Evolutionary conservation across 2,888 invertebrate genomes (phyloP), one percentile per base, ranked within the genome.

Genomic region (Halictus ligatus): DNA sequence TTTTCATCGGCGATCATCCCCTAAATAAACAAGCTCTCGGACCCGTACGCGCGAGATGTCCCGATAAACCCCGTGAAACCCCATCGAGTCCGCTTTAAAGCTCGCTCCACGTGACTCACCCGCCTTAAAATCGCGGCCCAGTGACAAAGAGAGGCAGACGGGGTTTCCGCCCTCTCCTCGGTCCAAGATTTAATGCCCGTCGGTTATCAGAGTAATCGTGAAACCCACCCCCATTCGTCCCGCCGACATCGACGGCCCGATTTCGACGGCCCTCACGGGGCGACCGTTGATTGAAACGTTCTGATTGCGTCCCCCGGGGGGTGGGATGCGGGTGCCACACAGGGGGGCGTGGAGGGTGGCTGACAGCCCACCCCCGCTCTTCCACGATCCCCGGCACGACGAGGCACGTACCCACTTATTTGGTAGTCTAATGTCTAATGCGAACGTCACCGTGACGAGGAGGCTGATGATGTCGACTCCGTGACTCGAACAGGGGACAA

Each of bases 231-330:
- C 89, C 88, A 82, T 89, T 89, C 92, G 89, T 88, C 89, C 88
- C 89, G 87, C 83, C 84, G 80, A 87, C 78, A 80, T 69, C 54
- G 54, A 54, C 78, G 71, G 77, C 85, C 84, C 86, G 89, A 82
- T 88, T 89, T 88, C 85, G 85, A 69, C 88, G 83, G 86, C 86
- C 91, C 91, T 91, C 90, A 83, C 91, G 84, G 92, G 90, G 93
- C 93, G 94, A 93, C 92, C 93, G 94, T 94, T 95, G 95, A 95
- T 95, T 95, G 95, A 95, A 95, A 95, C 94, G 95, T 95, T 92
- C 94, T 95, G 95, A 95, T 95, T 95, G 95, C 95, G 93, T 94
- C 94, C 95, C 73, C 93, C 92, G 91, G 93, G 94, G 93, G 93
- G 92, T 90, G 93, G 93, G 89, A 92, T 92, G 93, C 93, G 93